These are phyloP conservation scores for Drosophila nr. fundita DNA, from an alignment of 2,888 invertebrate genomes.

Conservation along the genomic window DNA sequence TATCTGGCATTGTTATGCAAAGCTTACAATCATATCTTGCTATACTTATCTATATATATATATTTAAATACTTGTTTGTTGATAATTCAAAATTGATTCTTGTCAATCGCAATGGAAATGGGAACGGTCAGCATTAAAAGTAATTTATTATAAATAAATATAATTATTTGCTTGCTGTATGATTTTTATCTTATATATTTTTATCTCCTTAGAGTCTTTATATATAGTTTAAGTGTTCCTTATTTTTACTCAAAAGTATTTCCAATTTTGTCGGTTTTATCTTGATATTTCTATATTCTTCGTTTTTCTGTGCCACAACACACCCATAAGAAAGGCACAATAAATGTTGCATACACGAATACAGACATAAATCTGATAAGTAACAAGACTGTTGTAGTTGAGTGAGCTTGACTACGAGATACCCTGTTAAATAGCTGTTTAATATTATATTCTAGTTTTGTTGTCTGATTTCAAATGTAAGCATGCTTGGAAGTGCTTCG, in stretches of 20 bases:
- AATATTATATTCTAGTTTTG: neutral
- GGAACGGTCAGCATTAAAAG: too few species aligned
- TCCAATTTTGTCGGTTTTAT: neutral
- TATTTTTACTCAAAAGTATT: neutral
- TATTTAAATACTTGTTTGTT: neutral
- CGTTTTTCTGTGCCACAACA: neutral
- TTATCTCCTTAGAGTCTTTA: neutral
- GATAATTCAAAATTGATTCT: neutral
- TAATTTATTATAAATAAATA: neutral
- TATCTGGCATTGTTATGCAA: neutral
- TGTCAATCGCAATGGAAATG: neutral
- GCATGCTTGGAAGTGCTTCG: neutral
- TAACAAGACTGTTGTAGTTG: neutral
- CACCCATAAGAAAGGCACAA: neutral
- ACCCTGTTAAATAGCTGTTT: neutral
- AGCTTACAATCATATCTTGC: neutral
- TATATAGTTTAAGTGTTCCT: neutral
- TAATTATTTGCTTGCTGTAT: neutral
- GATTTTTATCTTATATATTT: neutral
- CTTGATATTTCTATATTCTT: neutral
- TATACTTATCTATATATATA: neutral
- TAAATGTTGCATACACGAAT: neutral
- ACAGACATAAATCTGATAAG: neutral
- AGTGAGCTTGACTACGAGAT: neutral
- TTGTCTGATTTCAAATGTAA: neutral